Base-by-base conservation (phyloP, 2,113 vertebrate genomes). In the Anolis sagrei region DNA sequence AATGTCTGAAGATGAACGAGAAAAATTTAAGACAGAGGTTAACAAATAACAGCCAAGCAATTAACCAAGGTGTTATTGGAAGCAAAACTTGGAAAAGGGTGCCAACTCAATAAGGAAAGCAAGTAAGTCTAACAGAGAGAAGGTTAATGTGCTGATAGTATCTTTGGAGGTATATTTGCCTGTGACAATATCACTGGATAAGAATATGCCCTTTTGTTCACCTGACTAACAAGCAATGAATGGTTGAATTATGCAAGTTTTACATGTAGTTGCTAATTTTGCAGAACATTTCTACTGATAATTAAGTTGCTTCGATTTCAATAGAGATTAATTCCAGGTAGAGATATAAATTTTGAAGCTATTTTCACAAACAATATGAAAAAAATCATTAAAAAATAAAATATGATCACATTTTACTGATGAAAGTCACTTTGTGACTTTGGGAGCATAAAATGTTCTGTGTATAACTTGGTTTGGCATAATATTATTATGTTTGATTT, bases 111-210 rank as follows among this genome's bases (percentile, higher is more conserved):
- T 44, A 16, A 62, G 70, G 34, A 83, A 62, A 75, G 34, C 81
- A 83, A 11, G 25, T 62, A 25, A 83, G 61, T 83, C 19, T 29
- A 62, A 36, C 34, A 83, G 72, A 83, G 27, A 70, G 29, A 64
- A 76, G 54, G 16, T n/a, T 75, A 36, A 62, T 58, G 62, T 39
- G 49, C 54, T 32, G 73, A 39, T 61, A 73, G 23, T 32, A 7
- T 51, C 19, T 44, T 69, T 82, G 23, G 58, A 82, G 81, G 27
- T 39, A 58, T 54, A 82, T 82, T 82, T 82, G 80, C 32, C 36
- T 49, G 58, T 82, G 66, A 58, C 72, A 73, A 82, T 58, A 13
- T 36, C 49, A 73, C 51, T 49, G 27, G 32, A 82, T 58, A 73
- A 82, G 25, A 36, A 19, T 32, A 73, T 34, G 16, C 49, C 39